A percentile compares a stretch with the other conserved stretches of the same genome.
Conservation (phyloP, 2,797 vertebrate genomes). For the Melanotaenia trifasciata region DNA sequence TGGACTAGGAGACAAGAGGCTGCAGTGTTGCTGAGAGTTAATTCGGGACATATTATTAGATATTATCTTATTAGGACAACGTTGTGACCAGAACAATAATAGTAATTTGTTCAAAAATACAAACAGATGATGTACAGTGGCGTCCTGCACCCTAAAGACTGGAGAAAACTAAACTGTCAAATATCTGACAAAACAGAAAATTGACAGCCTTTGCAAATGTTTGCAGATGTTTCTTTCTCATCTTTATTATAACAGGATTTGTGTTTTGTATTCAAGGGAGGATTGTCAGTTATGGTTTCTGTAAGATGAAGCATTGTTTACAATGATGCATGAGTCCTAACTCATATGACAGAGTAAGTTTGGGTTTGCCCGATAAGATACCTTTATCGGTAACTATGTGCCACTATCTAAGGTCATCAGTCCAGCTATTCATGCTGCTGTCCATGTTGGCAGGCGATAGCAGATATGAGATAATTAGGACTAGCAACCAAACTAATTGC, state of each 20-base stretch:
- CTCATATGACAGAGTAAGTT: neutral
- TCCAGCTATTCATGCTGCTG: neutral
- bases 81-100: neutral
- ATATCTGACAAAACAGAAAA: too few relatives aligned
- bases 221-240: too few relatives aligned
- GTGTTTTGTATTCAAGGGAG: neutral
- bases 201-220: too few relatives aligned
- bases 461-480: neutral
- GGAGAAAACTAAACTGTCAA: too few relatives aligned
- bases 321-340: neutral
- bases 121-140: too few relatives aligned
- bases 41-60: neutral
- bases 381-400: neutral
- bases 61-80: neutral
- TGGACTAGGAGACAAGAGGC: neutral
- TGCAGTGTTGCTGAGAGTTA: neutral
- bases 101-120: neutral
- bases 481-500: too few relatives aligned
- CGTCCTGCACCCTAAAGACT: neutral
- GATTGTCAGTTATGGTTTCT: neutral
- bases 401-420: neutral
- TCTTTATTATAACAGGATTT: neutral
- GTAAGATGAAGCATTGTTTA: neutral
- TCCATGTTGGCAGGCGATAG: neutral
- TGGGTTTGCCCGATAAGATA: neutral